A percentile compares a stretch with the other conserved stretches of the same genome.
phyloP scores from a whole-genome alignment of 2,888 invertebrate genomes.

The Andrena minutula region DNA sequence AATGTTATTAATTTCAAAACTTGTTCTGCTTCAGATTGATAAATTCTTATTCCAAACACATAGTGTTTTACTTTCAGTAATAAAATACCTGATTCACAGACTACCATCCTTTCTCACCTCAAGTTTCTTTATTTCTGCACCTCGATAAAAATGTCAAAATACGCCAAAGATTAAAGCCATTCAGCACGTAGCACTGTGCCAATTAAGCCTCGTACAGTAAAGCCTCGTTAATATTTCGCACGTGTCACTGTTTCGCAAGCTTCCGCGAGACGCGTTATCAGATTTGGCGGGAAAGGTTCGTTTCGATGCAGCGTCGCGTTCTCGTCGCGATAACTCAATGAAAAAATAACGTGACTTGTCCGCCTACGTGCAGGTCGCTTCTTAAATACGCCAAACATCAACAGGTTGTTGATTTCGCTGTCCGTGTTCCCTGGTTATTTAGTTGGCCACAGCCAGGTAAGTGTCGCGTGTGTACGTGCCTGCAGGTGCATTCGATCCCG shows the following conservation, averaged over 20 bases:
- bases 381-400: constrained; percentile 75
- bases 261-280: constrained; percentile 30
- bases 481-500: constrained; percentile 16
- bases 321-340: constrained; percentile 54
- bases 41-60: not conserved
- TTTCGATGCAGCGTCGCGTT: constrained; percentile 24
- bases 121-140: not conserved
- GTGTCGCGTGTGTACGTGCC: constrained; percentile 23
- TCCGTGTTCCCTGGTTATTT: constrained; percentile 69
- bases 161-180: too few species aligned
- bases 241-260: not conserved
- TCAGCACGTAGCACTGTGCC: too few species aligned
- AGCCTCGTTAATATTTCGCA: not conserved
- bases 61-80: too few species aligned
- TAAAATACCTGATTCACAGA: too few species aligned
- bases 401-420: constrained; percentile 75
- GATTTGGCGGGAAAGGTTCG: constrained; percentile 38
- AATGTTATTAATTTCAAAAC: too few species aligned
- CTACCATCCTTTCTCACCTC: too few species aligned
- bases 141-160: not conserved
- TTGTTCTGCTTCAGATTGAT: not conserved
- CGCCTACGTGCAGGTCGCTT: constrained; percentile 35
- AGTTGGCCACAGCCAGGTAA: constrained; percentile 60
- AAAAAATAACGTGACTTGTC: constrained; percentile 49
- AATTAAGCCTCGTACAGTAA: too few species aligned